phyloP scores from a whole-genome alignment of 2,113 vertebrate species.

The Ailurus styani region DNA sequence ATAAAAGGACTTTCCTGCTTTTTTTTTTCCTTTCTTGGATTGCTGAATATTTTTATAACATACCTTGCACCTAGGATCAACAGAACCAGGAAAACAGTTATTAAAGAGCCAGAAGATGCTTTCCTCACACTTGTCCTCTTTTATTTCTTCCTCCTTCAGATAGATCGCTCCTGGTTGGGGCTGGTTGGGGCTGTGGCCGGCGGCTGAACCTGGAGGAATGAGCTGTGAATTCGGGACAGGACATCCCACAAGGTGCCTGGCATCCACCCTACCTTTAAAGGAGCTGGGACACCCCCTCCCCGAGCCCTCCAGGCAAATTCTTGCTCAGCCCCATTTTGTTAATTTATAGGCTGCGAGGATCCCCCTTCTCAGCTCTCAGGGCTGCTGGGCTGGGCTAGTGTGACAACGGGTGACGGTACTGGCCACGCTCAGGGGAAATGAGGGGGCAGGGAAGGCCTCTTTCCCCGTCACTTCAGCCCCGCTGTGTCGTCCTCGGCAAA shows the following conservation, averaged over 20 bases:
- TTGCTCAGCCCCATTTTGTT: not conserved
- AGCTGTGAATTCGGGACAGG: not conserved
- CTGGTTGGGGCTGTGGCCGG: not conserved
- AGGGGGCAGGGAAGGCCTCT: not conserved
- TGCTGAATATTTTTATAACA: slow-evolving; percentile 47
- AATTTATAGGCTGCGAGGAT: not conserved
- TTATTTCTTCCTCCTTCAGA: not conserved
- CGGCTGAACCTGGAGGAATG: not conserved
- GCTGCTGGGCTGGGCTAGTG: not conserved
- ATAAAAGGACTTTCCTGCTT: slow-evolving; percentile 12
- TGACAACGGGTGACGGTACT: not conserved
- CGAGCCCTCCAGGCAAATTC: not conserved
- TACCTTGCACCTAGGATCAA: slow-evolving; percentile 34
- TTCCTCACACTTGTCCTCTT: not conserved
- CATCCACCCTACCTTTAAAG: not conserved
- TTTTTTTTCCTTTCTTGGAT: slow-evolving; percentile 23
- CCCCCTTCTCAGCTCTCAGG: not conserved
- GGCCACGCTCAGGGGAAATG: not conserved
- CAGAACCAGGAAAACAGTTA: slow-evolving; percentile 24
- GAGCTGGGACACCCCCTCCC: not conserved
- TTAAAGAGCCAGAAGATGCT: not conserved
- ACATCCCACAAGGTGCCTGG: not conserved
- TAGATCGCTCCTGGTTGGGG: not conserved
- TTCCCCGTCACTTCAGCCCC: not conserved
- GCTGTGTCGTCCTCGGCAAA: accelerated